A percentile compares a stretch with the other conserved stretches of the same genome.
These are phyloP conservation scores for Clostera curtula DNA, from an alignment of 2,888 invertebrate genomes.

Conservation along the genomic window DNA sequence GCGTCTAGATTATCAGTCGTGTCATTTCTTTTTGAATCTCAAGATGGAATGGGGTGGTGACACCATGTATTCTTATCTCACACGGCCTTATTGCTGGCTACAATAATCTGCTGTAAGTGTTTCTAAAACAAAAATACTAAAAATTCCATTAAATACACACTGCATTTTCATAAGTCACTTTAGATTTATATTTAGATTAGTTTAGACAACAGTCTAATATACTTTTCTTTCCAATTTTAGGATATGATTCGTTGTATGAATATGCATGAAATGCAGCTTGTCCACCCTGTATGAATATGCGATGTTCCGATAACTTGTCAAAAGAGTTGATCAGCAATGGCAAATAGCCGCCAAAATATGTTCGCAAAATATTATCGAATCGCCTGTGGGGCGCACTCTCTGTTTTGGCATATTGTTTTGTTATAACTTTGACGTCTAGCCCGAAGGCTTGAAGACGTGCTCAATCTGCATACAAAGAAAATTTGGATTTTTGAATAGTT, in stretches of 20 bases:
- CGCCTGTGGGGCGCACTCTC: slow-evolving; percentile 35
- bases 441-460: no score
- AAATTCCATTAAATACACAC: no score
- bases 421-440: slow-evolving; percentile 23
- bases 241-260: slow-evolving; percentile 60
- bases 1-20: no score
- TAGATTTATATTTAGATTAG: slow-evolving; percentile 32
- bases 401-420: slow-evolving; percentile 40
- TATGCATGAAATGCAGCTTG: slow-evolving; percentile 64
- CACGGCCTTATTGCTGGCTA: no score
- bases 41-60: no score
- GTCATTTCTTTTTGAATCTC: no score
- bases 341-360: slow-evolving; percentile 55
- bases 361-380: slow-evolving; percentile 42
- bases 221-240: slow-evolving; percentile 66
- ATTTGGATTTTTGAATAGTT: no score
- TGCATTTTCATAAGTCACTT: no score
- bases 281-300: slow-evolving; percentile 66
- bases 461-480: slow-evolving; percentile 16
- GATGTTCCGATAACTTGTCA: slow-evolving; percentile 72
- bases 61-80: no score
- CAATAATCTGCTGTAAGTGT: no score
- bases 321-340: slow-evolving; percentile 66
- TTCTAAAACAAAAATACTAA: no score
- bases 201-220: slow-evolving; percentile 35